Evolutionary conservation across 2,888 invertebrate genomes (phyloP), one percentile per base, ranked within the genome.

Genomic region (Torymus tubicola): DNA sequence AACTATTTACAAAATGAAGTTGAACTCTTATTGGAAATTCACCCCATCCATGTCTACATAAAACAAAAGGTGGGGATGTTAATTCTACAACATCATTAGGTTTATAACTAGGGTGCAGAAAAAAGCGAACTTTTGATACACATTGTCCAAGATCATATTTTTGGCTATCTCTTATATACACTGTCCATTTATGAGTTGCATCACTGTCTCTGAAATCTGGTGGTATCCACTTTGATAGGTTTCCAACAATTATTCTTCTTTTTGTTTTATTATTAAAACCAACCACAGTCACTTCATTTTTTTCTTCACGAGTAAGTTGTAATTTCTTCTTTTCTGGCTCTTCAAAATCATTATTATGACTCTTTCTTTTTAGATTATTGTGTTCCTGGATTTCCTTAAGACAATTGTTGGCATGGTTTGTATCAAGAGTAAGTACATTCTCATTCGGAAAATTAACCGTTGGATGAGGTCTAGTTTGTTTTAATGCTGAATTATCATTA

Each of bases 41-140:
- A 13, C 98, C 98, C 98, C 98, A 98, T 18, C 98, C 98, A 80
- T 96, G 93, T 57, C 97, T 93, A 0, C 95, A 94, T 78, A 98
- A 90, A 91, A 97, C 96, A 92, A 96, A 98, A 0, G 97, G 98
- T 0, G 95, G 93, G 55, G 94, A 96, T 95, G 93, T 93, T 11
- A 97, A 92, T 89, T 96, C 95, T 10, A 97, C 94, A 31, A 95
- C 93, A 89, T 97, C 96, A 89, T 97, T 95, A 2, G 97, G 97
- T 80, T 95, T 94, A 91, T 97, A 98, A 31, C 96, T 96, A 24
- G 95, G 95, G 91, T 98, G 97, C 75, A 98, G 92, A 84, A 95
- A 94, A 87, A 97, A 96, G 81, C 95, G 92, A 78, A 96, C 96
- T 90, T 95, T 95, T 67, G 93, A 93, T 4, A 97, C 92, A 86